phyloP scores from a whole-genome alignment of 2,888 invertebrate species.

The Willowsia nigromaculata region DNA sequence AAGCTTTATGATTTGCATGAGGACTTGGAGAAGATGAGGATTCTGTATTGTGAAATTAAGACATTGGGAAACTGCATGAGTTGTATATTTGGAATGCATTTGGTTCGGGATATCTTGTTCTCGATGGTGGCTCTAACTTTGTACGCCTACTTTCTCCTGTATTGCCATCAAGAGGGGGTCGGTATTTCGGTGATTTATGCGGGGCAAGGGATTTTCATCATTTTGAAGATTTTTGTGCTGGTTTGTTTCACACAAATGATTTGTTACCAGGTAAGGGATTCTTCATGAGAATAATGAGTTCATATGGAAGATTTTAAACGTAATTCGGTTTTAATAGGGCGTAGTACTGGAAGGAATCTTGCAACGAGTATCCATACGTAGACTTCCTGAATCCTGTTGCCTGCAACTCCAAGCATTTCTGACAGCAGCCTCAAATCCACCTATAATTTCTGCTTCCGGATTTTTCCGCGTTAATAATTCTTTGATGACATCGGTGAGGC shows the following conservation, averaged over 20 bases:
- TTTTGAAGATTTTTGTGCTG: slow-evolving; percentile 64
- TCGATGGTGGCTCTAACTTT: slow-evolving; percentile 70
- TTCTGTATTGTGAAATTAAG: slow-evolving; percentile 73
- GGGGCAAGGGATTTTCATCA: slow-evolving; percentile 66
- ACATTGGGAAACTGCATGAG: slow-evolving; percentile 67
- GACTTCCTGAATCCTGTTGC: slow-evolving; percentile 53
- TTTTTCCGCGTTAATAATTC: slow-evolving; percentile 74
- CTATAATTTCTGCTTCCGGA: slow-evolving; percentile 74
- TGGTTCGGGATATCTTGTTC: slow-evolving; percentile 73
- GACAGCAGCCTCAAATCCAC: slow-evolving; percentile 49
- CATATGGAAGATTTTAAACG: neutral
- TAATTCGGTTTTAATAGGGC: slow-evolving; percentile 47
- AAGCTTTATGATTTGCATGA: slow-evolving; percentile 48
- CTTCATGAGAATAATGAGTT: neutral
- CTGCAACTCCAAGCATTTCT: slow-evolving; percentile 74
- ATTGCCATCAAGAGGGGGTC: slow-evolving; percentile 42
- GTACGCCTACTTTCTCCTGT: slow-evolving; percentile 73
- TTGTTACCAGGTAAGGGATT: slow-evolving; percentile 62
- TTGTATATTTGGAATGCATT: slow-evolving; percentile 75
- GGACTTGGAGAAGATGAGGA: slow-evolving; percentile 75
- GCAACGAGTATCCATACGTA: slow-evolving; percentile 63
- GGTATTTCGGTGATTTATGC: slow-evolving; percentile 67
- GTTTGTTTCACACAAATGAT: slow-evolving; percentile 71
- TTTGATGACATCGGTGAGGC: slow-evolving; percentile 71
- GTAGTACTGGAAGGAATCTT: slow-evolving; percentile 49